Evolutionary conservation across 1,140 invertebrate genomes (phyloP), one percentile per base, ranked within the genome.

Genomic region (Reticulitermes speratus): DNA sequence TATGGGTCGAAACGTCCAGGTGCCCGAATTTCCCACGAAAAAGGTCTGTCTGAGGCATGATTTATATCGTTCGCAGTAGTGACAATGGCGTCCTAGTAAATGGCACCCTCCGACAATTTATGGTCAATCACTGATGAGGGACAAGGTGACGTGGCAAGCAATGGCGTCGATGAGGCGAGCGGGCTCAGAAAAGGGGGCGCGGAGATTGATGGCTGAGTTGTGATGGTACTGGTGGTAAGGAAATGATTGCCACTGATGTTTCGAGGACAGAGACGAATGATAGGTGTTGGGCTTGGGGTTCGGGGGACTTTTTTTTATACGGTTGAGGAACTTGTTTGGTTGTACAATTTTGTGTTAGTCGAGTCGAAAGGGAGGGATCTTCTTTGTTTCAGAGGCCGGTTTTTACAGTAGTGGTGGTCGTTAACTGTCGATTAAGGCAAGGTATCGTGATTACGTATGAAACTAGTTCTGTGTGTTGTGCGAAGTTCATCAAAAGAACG

Each of bases 71-170:
- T 75, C 65, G n/a, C 25, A 30, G 65, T 30, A 75, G 65, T 75
- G 65, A 75, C 65, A 75, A 75, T 75, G 65, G 65, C 65, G 65
- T 75, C 65, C 65, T 30, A n/a, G 65, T 75, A 75, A 75, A 75
- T 75, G n/a, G 65, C 65, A 75, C 59, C 86, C 75, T 52, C 75
- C 8, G 75, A 82, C 75, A 83, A 86, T 86, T 83, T 86, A 86
- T 86, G 86, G 86, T 86, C 86, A 86, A 86, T 86, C 86, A 86
- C 69, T 83, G 82, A 86, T 81, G 48, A 86, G 86, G 86, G 86
- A 86, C 86, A 86, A 81, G 84, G 32, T 85, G 84, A 85, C 84
- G 84, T 85, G 59, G 69, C 84, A 85, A 44, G 84, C 23, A 75
- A 75, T 75, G 65, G 65, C 65, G 65, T 75, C 65, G 65, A 44